These are phyloP conservation scores for Lynx canadensis DNA, from an alignment of 2,113 vertebrate genomes.

Conservation along the genomic window DNA sequence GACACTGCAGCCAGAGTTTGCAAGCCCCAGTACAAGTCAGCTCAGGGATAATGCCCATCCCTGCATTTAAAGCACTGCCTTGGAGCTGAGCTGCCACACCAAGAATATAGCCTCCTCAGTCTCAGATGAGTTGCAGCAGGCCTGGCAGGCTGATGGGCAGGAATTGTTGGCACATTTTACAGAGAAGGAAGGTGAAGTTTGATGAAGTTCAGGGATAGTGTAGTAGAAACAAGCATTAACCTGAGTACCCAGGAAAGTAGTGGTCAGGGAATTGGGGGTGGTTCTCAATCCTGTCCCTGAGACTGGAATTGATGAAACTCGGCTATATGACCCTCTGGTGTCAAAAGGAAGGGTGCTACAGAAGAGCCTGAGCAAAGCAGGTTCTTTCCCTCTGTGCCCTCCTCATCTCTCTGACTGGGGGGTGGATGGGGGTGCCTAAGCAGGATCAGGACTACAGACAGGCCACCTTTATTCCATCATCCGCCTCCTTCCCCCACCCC, in stretches of 20 bases:
- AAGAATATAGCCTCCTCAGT: no score
- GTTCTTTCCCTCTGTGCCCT: no score
- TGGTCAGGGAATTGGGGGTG: background rate
- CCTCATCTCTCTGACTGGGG: no score
- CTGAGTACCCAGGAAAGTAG: background rate
- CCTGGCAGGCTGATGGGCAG: background rate
- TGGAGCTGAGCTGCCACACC: no score
- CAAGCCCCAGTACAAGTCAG: background rate
- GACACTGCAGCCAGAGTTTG: background rate
- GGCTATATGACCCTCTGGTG: no score
- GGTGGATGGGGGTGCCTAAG: background rate
- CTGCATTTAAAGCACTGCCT: background rate
- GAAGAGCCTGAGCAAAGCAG: background rate
- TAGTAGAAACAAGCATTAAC: background rate
- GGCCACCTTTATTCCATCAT: no score
- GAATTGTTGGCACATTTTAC: background rate
- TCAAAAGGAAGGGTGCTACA: background rate
- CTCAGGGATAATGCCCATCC: background rate
- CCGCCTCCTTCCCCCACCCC: no score
- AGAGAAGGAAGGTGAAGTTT: background rate
- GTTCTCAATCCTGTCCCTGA: background rate
- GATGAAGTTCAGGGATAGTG: background rate
- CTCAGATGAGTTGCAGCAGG: no score
- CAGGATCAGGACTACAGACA: background rate
- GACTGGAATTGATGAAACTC: background rate